Conservation (phyloP, 2,888 invertebrate genomes). For the Gymnoscelis rufifasciata region DNA sequence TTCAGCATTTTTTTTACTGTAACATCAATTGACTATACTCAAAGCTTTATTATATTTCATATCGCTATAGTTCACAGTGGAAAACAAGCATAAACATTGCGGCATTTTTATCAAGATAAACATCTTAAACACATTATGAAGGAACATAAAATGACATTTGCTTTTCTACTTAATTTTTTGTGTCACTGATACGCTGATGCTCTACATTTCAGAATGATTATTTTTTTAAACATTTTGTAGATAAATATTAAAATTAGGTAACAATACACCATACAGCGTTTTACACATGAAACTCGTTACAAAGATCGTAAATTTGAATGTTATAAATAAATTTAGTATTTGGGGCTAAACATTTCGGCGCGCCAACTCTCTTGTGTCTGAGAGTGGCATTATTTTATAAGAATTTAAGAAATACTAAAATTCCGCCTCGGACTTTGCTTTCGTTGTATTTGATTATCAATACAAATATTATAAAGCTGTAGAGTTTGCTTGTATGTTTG, state of each 20-base stretch:
- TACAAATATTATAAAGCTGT: too few species aligned
- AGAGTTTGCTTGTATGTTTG: too few species aligned
- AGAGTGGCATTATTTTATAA: too few species aligned
- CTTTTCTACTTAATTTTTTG: neutral
- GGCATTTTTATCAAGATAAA: constrained; percentile 42
- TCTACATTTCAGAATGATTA: neutral
- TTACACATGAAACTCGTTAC: constrained; percentile 10
- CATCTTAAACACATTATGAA: constrained; percentile 10
- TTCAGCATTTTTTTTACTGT: too few species aligned
- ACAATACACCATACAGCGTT: constrained; percentile 9
- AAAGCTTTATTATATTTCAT: neutral
- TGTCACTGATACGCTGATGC: neutral
- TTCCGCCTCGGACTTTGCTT: too few species aligned
- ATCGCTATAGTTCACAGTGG: neutral
- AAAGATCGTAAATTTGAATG: constrained; percentile 4
- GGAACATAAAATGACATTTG: constrained; percentile 2
- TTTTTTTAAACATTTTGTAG: neutral
- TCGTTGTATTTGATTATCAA: too few species aligned
- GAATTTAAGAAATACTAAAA: too few species aligned
- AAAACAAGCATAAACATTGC: constrained; percentile 28
- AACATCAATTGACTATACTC: too few species aligned
- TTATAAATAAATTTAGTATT: neutral
- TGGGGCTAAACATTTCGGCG: neutral
- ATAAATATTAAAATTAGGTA: neutral
- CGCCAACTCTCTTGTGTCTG: too few species aligned